Evolutionary conservation across 2,113 vertebrate genomes (phyloP), one percentile per base, ranked within the genome.

Genomic region (Sceloporus tristichus): DNA sequence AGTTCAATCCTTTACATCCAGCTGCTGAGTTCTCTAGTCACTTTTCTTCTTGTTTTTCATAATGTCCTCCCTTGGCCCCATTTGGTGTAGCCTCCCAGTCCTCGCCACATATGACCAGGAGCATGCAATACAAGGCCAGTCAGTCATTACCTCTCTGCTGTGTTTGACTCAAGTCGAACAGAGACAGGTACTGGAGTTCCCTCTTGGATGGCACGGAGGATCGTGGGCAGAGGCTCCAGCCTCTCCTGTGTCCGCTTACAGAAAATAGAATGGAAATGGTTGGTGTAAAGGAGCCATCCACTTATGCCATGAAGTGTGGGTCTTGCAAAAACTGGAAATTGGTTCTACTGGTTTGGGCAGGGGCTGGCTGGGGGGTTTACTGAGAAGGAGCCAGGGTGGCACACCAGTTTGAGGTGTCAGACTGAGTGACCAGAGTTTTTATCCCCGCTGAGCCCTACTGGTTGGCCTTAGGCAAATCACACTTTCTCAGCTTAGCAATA

Each of bases 171-270:
- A 18, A 96, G 96, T 0, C 1, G 85, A 70, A 97, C 95, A 0
- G 96, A 96, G n/a, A 97, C 97, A 0, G 97, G 97, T 0, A 97
- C 96, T 0, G 97, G 97, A 0, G 92, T 96, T 62, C 97, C 97
- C 56, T 97, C 96, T 79, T 87, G 96, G 34, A 99, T 98, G 94
- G 98, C 98, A 27, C 94, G 97, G 42, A 99, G 97, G 82, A 99
- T 98, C 34, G 96, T 98, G 75, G 99, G 98, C 85, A 99, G 95
- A 0, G 98, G 98, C 79, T 98, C 95, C 93, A 99, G 94, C 87
- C 96, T 97, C 92, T 98, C 95, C 84, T 97, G 93, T 0, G 97
- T 98, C 75, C 95, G 93, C 99, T 99, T 40, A 3, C 0, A 3
- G 77, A 66, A 27, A 73, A 70, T 42, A 85, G 2, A 85, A 53